Evolutionary conservation across 2,113 vertebrate genomes (phyloP).

Genomic region (Spermophilus dauricus): DNA sequence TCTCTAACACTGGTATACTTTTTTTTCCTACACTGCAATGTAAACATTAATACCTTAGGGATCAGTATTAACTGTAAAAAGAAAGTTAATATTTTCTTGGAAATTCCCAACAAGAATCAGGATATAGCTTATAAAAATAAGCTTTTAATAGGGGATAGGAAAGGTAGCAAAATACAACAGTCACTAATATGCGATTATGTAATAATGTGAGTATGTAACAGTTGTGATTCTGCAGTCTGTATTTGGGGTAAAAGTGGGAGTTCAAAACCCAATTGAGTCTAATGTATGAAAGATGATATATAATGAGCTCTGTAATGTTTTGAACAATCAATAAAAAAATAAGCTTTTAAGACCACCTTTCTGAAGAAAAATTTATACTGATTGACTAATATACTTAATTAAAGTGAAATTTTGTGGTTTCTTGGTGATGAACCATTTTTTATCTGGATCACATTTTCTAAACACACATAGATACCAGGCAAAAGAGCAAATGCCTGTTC

Average conservation of each 20-base stretch:
- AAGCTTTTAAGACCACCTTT: neutral
- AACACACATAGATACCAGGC: neutral
- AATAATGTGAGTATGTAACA: too few species aligned
- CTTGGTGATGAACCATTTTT: neutral
- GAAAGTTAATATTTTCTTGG: neutral
- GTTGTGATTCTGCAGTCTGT: too few species aligned
- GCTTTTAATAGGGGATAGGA: neutral
- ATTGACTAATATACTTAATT: neutral
- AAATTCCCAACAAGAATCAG: conserved; percentile 4
- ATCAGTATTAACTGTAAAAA: conserved; percentile 27
- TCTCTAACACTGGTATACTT: neutral
- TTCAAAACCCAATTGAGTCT: too few species aligned
- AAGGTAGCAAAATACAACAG: too few species aligned
- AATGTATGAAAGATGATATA: too few species aligned
- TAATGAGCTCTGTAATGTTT: too few species aligned
- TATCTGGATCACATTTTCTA: neutral
- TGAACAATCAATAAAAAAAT: neutral
- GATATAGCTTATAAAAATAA: conserved; percentile 13
- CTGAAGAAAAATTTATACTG: neutral
- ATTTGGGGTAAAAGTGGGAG: too few species aligned
- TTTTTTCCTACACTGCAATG: neutral
- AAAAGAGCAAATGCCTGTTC: neutral
- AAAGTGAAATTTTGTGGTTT: neutral
- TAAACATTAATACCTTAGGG: conserved; percentile 2
- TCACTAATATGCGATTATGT: too few species aligned